Conservation (phyloP, 2,113 vertebrate species). For the Strix aluco region DNA sequence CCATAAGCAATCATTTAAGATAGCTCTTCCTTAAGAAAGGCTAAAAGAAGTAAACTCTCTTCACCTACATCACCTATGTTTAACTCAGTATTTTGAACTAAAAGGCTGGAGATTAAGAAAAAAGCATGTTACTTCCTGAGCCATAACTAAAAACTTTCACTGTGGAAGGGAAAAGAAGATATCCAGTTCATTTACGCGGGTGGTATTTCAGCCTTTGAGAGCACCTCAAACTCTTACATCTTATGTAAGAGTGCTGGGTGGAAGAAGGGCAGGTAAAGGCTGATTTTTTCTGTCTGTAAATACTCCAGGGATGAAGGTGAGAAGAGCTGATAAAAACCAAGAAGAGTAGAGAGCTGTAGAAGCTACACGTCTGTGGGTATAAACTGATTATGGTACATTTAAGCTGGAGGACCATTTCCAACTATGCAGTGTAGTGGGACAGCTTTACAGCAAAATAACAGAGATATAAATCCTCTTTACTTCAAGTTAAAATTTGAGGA, state of each 20-base stretch:
- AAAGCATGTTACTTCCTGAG: not conserved
- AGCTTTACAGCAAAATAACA: not conserved
- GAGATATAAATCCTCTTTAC: not conserved
- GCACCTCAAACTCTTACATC: not conserved
- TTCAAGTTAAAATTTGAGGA: not conserved
- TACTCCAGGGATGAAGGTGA: not conserved
- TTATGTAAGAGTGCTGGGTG: not conserved
- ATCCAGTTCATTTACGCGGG: not conserved
- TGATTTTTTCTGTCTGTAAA: not conserved
- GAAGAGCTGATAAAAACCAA: slow-evolving; percentile 12
- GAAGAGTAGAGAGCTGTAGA: not conserved
- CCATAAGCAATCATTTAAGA: not conserved
- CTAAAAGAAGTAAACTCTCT: not conserved
- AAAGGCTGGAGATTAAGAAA: not conserved
- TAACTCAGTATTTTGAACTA: not conserved
- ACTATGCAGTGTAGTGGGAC: not conserved
- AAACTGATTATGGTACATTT: not conserved
- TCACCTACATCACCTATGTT: not conserved
- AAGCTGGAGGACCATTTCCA: not conserved
- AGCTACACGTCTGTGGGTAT: not conserved
- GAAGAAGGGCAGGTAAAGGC: not conserved
- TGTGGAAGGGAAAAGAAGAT: not conserved
- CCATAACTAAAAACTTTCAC: not conserved
- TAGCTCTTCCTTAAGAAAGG: not conserved
- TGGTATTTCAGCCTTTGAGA: not conserved